Evolutionary conservation across 2,113 vertebrate genomes (phyloP), one percentile per base, ranked within the genome.

Genomic region (Platysteira castanea): DNA sequence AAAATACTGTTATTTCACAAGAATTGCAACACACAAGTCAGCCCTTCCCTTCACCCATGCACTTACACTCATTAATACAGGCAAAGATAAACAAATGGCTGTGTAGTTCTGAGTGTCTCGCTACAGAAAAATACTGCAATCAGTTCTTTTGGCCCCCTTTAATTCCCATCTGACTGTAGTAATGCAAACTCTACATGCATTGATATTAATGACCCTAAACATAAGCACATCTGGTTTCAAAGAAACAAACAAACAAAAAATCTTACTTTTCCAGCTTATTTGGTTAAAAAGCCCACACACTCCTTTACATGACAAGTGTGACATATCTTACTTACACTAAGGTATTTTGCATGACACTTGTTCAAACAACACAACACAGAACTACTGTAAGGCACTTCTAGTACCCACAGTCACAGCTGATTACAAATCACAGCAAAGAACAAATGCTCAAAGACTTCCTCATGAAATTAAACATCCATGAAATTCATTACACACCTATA

Each of bases 21-120:
- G 7, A 84, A 44, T 8, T 56, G 11, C 27, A 78, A 49, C 28
- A 44, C 4, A 52, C 7, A 26, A 0, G 0, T 18, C 57, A 59
- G 14, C 18, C 50, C 13, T 52, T 70, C 39, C 35, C 42, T 54
- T 83, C 56, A 75, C 3, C 9, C 16, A n/a, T 5, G 46, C 15
- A 8, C 9, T 52, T 47, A 16, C 31, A 64, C 4, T 47, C 23
- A 42, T 26, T 7, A 42, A 64, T 2, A 28, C 0, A 85, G 14
- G 30, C 22, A 80, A 82, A 74, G 46, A 57, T 7, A 70, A 89
- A 63, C 14, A 79, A 71, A 71, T 26, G 42, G 14, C n/a, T 79
- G 4, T 1, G 0, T 4, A 75, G 56, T 4, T 74, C 39, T 44
- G 33, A 65, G 39, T 21, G 23, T 27, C 11, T n/a, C 4, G 0